phyloP scores from a whole-genome alignment of 2,113 vertebrate genomes.

The Anser cygnoides region DNA sequence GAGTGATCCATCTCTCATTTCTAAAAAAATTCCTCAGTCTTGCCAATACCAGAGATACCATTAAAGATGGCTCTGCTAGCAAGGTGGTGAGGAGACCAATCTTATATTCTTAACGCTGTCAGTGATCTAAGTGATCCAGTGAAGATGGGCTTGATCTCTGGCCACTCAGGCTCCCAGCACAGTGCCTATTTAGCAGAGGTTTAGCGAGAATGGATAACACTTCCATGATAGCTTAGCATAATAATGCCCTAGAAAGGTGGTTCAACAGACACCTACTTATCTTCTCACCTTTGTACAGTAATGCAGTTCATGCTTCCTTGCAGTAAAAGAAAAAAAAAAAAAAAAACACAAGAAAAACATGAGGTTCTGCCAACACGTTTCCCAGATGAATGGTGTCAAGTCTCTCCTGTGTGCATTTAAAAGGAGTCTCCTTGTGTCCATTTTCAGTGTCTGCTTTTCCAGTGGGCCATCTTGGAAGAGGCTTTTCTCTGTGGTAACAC shows the following conservation, averaged over 20 bases:
- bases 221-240: not conserved
- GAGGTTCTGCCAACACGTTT: not conserved
- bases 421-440: not conserved
- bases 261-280: not conserved
- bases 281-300: not conserved
- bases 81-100: not conserved
- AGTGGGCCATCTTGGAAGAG: not conserved
- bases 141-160: not conserved
- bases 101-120: not conserved
- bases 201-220: not conserved
- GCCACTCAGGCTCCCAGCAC: not conserved
- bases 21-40: not conserved
- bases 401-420: not conserved
- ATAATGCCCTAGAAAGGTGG: not conserved
- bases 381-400: not conserved
- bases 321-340: not conserved
- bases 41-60: rapidly evolving
- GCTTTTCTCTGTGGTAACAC: not conserved
- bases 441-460: not conserved
- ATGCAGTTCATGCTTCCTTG: not conserved
- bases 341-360: not conserved
- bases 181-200: not conserved
- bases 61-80: not conserved
- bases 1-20: not conserved
- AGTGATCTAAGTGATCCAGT: not conserved